These are phyloP conservation scores for Forpus xanthops DNA, from an alignment of 2,797 vertebrate genomes.

Conservation along the genomic window DNA sequence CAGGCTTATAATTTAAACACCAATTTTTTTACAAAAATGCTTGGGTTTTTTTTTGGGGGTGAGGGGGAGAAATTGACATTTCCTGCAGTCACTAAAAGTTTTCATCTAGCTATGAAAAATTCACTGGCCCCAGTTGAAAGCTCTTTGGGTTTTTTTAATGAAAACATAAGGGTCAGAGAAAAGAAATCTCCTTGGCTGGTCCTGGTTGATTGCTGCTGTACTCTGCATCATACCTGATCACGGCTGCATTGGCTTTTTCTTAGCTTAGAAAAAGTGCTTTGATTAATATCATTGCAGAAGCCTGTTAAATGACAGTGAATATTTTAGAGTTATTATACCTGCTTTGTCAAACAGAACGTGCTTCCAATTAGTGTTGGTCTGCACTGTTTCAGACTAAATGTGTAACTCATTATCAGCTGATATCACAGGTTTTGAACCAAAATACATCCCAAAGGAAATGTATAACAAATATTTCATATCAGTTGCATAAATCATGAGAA, in stretches of 20 bases:
- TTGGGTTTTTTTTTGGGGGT: background rate
- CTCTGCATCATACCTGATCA: background rate
- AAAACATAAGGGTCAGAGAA: background rate
- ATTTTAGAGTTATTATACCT: slow-evolving; percentile 46
- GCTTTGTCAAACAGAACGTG: slow-evolving; percentile 52
- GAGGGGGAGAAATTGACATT: background rate
- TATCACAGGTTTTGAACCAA: slow-evolving; percentile 53
- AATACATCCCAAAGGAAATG: slow-evolving; percentile 64
- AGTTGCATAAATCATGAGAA: slow-evolving; percentile 48
- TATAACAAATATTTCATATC: slow-evolving; percentile 66
- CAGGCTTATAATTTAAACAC: background rate
- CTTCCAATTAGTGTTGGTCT: slow-evolving; percentile 70
- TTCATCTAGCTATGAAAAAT: slow-evolving; percentile 22
- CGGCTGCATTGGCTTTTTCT: background rate
- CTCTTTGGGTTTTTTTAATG: background rate
- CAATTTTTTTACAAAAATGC: background rate
- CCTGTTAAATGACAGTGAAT: slow-evolving; percentile 40
- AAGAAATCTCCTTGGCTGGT: background rate
- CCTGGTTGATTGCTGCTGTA: background rate
- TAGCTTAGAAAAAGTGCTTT: slow-evolving; percentile 17
- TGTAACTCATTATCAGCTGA: slow-evolving; percentile 68
- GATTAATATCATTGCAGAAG: slow-evolving; percentile 8
- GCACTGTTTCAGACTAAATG: slow-evolving; percentile 65
- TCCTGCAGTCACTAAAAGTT: slow-evolving; percentile 7
- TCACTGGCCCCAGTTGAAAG: background rate